Base-by-base conservation (phyloP, 53 echinoderm and acorn worm genomes). In the Antedon mediterranea region DNA sequence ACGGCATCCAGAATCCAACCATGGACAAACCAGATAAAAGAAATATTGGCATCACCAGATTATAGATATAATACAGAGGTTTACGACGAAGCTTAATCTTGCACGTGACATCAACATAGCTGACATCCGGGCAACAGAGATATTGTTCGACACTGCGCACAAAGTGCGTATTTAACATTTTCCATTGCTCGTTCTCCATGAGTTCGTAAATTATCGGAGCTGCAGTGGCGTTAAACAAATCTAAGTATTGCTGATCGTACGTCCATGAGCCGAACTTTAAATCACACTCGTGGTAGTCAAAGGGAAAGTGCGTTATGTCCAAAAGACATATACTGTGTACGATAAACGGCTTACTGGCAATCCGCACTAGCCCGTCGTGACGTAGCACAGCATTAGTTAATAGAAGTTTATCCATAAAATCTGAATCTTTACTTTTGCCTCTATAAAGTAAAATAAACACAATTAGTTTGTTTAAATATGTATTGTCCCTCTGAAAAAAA, bases 1-100 rank as follows among this genome's bases (percentile, higher is more conserved):
- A 98, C 71, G 98, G 98, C 98, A 98, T 98, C 31, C 92, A 83
- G 76, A 98, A 98, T 0, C 98, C 98, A 37, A 98, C 92, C 90
- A 98, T 92, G 29, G 98, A 98, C 71, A 98, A 79, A 32, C 85
- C 92, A 5, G 92, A 92, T 32, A 98, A 79, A 32, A 98, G 90
- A 30, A 98, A 85, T 30, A 92, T 92, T 26, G 98, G 98, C 92
- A 92, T 92, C 34, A 98, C 89, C 34, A 98, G 86, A 33, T 98
- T 98, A 74, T 93, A 89, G 43, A 98, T 93, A 81, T 98, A 98
- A 77, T 98, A 98, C 4, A 93, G 86, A 7, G 98, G 98, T 82
- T 88, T 98, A 31, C 98, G 80, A 7, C 86, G 84, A 8, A 88
- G 79, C 23, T 90, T 86, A 7, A 98, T 43, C 76, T 80, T 88